phyloP scores from a whole-genome alignment of 2,113 vertebrate genomes.

The Laticauda colubrina region DNA sequence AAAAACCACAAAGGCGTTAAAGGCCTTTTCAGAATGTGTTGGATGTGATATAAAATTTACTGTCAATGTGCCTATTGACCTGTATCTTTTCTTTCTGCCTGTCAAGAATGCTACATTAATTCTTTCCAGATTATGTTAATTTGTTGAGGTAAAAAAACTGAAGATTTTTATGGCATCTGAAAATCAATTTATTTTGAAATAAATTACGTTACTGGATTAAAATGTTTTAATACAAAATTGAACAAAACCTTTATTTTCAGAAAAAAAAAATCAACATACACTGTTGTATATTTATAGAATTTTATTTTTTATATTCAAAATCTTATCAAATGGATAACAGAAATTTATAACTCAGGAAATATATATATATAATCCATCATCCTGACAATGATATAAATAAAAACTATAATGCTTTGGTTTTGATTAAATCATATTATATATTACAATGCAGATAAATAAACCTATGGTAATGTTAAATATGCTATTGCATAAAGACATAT shows the following conservation, averaged over 20 bases:
- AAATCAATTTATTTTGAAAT: not conserved
- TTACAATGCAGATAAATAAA: not conserved
- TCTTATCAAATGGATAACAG: not conserved
- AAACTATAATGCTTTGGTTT: not conserved
- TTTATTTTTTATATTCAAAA: conserved; percentile 2
- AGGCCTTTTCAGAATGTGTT: not conserved
- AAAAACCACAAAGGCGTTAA: not conserved
- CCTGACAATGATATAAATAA: not conserved
- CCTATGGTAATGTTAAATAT: not conserved
- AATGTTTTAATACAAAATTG: not conserved
- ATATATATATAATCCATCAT: not conserved
- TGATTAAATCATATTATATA: not conserved
- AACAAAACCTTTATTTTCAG: not conserved
- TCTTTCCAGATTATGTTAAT: not conserved
- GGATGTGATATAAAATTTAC: not conserved
- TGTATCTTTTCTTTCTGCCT: not conserved
- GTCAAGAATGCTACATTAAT: not conserved
- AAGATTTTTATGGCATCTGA: not conserved
- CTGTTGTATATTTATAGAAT: not conserved
- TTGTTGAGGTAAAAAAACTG: not conserved
- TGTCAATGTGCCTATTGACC: not conserved
- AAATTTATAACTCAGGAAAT: not conserved
- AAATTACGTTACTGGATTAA: not conserved
- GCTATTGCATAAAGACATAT: not conserved
- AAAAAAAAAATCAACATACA: not conserved